These are phyloP conservation scores for Eulemur mongoz DNA, from an alignment of 2,797 vertebrate genomes.

Conservation along the genomic window DNA sequence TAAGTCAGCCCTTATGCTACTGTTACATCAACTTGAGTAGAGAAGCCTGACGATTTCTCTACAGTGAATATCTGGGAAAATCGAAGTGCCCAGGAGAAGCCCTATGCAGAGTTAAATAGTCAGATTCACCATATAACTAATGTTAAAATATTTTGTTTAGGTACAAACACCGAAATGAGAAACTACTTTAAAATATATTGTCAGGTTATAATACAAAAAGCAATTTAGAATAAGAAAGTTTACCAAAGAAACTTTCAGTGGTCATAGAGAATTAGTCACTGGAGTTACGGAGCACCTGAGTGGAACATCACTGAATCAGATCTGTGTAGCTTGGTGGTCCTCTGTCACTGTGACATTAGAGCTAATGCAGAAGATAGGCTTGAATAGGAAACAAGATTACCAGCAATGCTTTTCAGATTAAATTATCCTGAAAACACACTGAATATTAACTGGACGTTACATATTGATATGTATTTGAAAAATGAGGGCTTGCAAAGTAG, in stretches of 20 bases:
- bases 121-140: background rate
- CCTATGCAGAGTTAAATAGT: background rate
- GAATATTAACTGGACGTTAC: background rate
- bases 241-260: background rate
- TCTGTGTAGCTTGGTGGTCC: accelerated
- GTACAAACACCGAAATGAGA: background rate
- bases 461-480: background rate
- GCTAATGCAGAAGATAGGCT: background rate
- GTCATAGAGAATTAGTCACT: background rate
- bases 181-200: background rate
- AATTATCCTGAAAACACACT: background rate
- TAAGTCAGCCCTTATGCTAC: background rate
- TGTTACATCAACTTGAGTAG: background rate
- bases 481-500: background rate
- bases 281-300: background rate
- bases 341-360: background rate
- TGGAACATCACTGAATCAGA: background rate
- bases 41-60: background rate
- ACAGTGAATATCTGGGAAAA: background rate
- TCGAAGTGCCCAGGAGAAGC: too few species aligned
- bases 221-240: background rate
- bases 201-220: background rate
- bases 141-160: background rate
- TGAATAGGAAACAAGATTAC: background rate
- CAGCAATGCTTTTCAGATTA: background rate